phyloP scores from a whole-genome alignment of 92 coral and sea anemone species.

The Nematostella vectensis region DNA sequence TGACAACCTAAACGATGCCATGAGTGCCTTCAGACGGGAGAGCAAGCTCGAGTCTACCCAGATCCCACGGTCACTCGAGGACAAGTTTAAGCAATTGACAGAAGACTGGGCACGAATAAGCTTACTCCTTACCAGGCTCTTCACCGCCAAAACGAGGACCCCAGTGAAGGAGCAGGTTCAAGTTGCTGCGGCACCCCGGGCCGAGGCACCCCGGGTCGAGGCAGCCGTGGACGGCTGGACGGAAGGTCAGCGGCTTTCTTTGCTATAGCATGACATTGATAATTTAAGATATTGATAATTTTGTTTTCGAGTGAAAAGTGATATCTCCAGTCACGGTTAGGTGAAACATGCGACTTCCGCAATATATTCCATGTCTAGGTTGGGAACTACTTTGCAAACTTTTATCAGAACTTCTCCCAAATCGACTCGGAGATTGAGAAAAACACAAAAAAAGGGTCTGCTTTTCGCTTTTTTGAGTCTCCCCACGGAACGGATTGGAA shows the following conservation, averaged over 20 bases:
- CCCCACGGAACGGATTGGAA: too few species aligned
- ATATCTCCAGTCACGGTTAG: too few species aligned
- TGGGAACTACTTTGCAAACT: too few species aligned
- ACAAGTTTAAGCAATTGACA: constrained; percentile 68
- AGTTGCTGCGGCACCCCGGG: constrained; percentile 18
- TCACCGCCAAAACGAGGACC: constrained; percentile 43
- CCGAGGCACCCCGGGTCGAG: constrained; percentile 34
- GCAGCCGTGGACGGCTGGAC: constrained; percentile 41
- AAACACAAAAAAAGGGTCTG: too few species aligned
- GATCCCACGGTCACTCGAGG: constrained; percentile 75
- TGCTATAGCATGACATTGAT: not conserved
- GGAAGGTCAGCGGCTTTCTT: not conserved
- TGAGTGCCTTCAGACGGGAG: constrained; percentile 73
- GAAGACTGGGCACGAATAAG: constrained; percentile 87
- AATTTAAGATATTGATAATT: too few species aligned
- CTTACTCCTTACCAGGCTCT: constrained; percentile 57
- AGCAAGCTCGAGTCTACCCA: constrained; percentile 75
- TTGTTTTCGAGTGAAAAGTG: too few species aligned
- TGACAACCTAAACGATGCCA: constrained; percentile 69
- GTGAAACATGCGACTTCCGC: too few species aligned
- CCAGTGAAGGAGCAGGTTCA: constrained; percentile 35
- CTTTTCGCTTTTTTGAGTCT: too few species aligned
- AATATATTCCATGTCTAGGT: too few species aligned
- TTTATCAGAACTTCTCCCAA: too few species aligned
- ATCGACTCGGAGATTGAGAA: too few species aligned